Conservation (phyloP, 1,140 invertebrate species). For the Spodoptera frugiperda region DNA sequence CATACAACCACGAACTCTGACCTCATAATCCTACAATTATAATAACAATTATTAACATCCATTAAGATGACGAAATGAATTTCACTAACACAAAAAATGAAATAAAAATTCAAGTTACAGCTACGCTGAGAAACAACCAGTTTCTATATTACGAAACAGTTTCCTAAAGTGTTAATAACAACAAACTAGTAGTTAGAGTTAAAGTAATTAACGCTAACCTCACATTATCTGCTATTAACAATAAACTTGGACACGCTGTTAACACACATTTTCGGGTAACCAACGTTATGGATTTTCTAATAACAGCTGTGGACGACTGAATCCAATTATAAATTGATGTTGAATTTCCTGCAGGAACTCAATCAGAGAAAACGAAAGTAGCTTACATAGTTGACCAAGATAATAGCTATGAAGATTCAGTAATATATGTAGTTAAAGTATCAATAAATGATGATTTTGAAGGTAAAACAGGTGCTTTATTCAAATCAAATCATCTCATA, state of each 20-base stretch:
- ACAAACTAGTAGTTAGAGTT: slow-evolving; percentile 45
- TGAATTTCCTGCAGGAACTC: slow-evolving; percentile 18
- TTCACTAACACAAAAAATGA: slow-evolving; percentile 38
- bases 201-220: slow-evolving; percentile 61
- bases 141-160: slow-evolving; percentile 48
- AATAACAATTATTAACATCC: slow-evolving; percentile 34
- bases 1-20: slow-evolving; percentile 3
- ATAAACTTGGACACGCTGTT: slow-evolving; percentile 48
- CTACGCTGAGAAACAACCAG: slow-evolving; percentile 3
- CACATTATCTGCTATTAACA: slow-evolving; percentile 63
- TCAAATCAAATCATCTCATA: slow-evolving; percentile 51
- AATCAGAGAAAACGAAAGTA: slow-evolving; percentile 16
- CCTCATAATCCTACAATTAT: slow-evolving; percentile 17
- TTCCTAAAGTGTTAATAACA: slow-evolving; percentile 54
- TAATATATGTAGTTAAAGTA: neutral
- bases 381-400: neutral
- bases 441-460: neutral
- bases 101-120: neutral
- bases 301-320: slow-evolving; percentile 6
- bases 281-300: slow-evolving; percentile 23
- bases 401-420: neutral
- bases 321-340: slow-evolving; percentile 23
- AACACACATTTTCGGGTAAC: slow-evolving; percentile 13
- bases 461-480: slow-evolving; percentile 9
- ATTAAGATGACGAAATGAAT: slow-evolving; percentile 34